A percentile compares a stretch with the other conserved stretches of the same genome.
These are phyloP conservation scores for Paramisgurnus dabryanus DNA, from an alignment of 2,113 vertebrate genomes.

Conservation along the genomic window DNA sequence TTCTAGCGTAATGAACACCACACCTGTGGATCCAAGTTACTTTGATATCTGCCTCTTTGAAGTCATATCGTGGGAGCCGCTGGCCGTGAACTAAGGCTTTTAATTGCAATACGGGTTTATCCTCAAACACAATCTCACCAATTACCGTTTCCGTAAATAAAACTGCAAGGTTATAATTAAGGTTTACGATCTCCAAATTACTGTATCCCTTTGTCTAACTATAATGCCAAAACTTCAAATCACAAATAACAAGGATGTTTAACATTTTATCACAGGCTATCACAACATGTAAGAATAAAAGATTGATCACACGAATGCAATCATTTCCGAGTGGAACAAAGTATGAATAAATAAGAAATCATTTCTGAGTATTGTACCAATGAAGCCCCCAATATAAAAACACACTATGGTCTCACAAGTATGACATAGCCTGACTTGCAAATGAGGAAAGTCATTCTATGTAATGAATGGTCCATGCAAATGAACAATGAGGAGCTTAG, in stretches of 20 bases:
- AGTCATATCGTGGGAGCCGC: constrained; percentile 46
- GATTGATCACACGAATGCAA: constrained; percentile 29
- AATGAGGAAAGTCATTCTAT: constrained; percentile 28
- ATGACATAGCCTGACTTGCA: constrained; percentile 54
- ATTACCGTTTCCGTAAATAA: constrained; percentile 57
- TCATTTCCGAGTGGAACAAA: not conserved
- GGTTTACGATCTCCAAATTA: constrained; percentile 65
- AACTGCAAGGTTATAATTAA: constrained; percentile 68
- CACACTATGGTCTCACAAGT: constrained; percentile 22
- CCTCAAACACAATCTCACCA: constrained; percentile 62
- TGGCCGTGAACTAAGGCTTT: constrained; percentile 42
- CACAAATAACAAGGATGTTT: constrained; percentile 48
- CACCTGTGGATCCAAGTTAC: constrained; percentile 19
- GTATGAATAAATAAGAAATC: not conserved
- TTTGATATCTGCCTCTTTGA: constrained; percentile 54
- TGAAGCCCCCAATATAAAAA: not conserved
- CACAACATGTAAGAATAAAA: constrained; percentile 1
- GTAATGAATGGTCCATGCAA: constrained; percentile 59
- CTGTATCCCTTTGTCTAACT: constrained; percentile 66
- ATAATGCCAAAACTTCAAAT: constrained; percentile 66
- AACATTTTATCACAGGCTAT: constrained; percentile 28
- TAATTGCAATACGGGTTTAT: constrained; percentile 63
- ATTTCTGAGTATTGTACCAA: constrained; percentile 43
- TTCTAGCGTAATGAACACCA: constrained; percentile 14
- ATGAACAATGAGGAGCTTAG: constrained; percentile 69